These are phyloP conservation scores for Streptopelia turtur DNA, from an alignment of 2,797 vertebrate genomes.

Conservation along the genomic window DNA sequence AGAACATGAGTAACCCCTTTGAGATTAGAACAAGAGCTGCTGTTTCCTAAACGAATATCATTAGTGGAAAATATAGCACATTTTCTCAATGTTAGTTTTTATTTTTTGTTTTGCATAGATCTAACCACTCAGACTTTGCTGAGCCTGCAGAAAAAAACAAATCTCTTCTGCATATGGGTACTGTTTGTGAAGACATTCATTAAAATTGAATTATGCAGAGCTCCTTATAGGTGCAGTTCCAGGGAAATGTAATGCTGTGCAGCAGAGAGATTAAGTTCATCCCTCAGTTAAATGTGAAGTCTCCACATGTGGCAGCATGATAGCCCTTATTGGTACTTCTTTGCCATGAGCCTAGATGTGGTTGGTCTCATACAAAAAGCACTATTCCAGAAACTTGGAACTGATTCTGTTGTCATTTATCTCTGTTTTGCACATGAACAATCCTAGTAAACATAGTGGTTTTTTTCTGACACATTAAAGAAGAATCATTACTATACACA, in stretches of 20 bases:
- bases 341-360: not conserved
- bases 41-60: not conserved
- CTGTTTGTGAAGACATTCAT: not conserved
- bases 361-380: not conserved
- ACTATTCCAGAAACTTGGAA: not conserved
- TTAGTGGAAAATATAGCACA: constrained; percentile 4
- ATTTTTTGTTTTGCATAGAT: not conserved
- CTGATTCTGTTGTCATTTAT: not conserved
- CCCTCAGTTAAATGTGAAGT: not conserved
- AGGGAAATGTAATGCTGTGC: not conserved
- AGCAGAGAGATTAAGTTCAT: not conserved
- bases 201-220: not conserved
- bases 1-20: not conserved
- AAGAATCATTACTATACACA: not conserved
- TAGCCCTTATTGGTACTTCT: not conserved
- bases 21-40: not conserved
- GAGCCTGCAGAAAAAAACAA: constrained; percentile 8
- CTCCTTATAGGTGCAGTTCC: not conserved
- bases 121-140: not conserved
- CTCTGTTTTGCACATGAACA: not conserved
- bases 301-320: not conserved
- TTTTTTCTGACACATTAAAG: not conserved
- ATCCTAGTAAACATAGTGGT: not conserved
- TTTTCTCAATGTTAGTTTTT: not conserved
- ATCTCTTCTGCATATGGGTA: not conserved